A percentile compares a stretch with the other conserved stretches of the same genome.
Evolutionary conservation across 2,113 vertebrate genomes (phyloP).

Genomic region (Scalopus aquaticus): DNA sequence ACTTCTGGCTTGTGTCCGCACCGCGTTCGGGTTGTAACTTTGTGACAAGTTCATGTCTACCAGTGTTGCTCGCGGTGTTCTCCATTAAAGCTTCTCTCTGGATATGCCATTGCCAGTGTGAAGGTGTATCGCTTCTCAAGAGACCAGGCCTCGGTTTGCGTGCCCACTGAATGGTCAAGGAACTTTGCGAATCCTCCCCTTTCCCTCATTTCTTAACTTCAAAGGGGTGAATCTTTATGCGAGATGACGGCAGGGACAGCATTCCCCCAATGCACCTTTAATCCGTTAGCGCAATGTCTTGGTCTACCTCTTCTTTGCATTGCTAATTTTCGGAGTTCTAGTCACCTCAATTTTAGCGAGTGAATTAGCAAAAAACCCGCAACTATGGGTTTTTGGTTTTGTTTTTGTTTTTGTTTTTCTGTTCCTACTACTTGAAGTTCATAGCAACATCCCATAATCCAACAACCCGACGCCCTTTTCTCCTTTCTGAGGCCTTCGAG

Average conservation of each 20-base stretch:
- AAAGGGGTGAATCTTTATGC: fast-evolving
- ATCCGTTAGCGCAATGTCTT: not conserved
- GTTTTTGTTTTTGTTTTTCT: no score
- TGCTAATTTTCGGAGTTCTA: not conserved
- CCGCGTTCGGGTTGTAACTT: conserved; percentile 65
- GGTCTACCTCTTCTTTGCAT: not conserved
- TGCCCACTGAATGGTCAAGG: not conserved
- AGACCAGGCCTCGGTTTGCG: not conserved
- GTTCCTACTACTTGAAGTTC: not conserved
- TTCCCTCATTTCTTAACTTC: not conserved
- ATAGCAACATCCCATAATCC: not conserved
- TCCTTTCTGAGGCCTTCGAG: not conserved
- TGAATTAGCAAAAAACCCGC: not conserved
- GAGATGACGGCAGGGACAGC: not conserved
- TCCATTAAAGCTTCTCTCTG: conserved; percentile 80
- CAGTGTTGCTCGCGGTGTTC: conserved; percentile 66
- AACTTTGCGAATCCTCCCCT: not conserved
- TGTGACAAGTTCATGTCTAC: conserved; percentile 68
- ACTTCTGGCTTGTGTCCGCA: not conserved
- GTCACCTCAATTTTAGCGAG: no score
- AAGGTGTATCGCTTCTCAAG: conserved; percentile 4
- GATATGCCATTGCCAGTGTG: conserved; percentile 52
- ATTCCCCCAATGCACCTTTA: fast-evolving
- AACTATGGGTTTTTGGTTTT: not conserved
- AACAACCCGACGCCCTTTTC: not conserved